Base-by-base conservation (phyloP, 2,888 invertebrate genomes). In the Drosophila cognata region DNA sequence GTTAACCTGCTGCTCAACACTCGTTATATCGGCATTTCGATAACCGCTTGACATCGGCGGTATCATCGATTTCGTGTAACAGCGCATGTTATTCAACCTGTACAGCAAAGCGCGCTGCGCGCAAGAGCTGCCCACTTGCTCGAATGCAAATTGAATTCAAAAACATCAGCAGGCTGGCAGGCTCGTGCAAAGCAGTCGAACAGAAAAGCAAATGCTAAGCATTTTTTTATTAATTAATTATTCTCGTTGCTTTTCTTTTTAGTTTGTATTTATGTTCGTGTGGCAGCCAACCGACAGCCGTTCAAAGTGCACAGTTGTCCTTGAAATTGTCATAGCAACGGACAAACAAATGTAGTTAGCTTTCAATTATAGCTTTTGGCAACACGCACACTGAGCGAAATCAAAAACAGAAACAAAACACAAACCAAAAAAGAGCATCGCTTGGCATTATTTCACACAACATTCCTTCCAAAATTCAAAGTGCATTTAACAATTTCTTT, bases 281-380 rank as follows among this genome's bases (percentile, higher is more conserved):
- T 6, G 25, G 11, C 10, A 55, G 41, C 51, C 50, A 51, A 38
- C 8, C 10, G n/a, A 56, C 4, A n/a, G 13, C 36, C 36, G 21
- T 29, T 55, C 31, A 11, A 31, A 16, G 50, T 46, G 48, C 53
- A 41, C 18, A 63, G 41, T 63, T 70, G 62, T 38, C 61, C 35
- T 61, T 64, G 50, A 66, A 63, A 66, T 75, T 55, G 66, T 28
- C 79, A 81, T 79, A 67, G 79, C 77, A 77, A 81, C 79, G 43
- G 43, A 36, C 43, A 56, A 71, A 78, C 78, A 78, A 75, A 79
- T 67, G 71, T 58, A 56, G 58, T 71, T 67, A 48, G 48, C 48
- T 61, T 73, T 50, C 33, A 55, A 33, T 53, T 59, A 61, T 57
- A 46, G 74, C 33, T 61, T 52, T 65, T 59, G 43, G 56, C 36